phyloP scores from a whole-genome alignment of 2,113 vertebrate species.

The Prochilodus magdalenae region DNA sequence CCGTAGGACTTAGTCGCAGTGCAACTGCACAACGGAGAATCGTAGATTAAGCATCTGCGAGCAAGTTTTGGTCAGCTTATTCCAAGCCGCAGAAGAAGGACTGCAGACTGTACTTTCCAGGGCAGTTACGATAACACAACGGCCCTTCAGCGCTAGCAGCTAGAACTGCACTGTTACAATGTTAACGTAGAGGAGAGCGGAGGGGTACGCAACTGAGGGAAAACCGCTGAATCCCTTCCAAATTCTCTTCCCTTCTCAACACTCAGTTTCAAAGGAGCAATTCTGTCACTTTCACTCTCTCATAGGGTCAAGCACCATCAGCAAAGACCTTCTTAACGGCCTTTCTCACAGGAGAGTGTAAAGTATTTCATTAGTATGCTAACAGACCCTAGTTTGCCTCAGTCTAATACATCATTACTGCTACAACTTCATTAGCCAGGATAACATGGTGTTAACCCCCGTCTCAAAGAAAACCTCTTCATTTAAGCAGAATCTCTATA shows the following conservation, averaged over 20 bases:
- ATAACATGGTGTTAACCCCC: not conserved
- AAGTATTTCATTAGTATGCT: constrained; percentile 54
- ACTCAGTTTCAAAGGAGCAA: constrained; percentile 5
- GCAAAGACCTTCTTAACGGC: constrained; percentile 23
- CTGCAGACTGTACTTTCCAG: not conserved
- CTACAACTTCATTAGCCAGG: constrained; percentile 46
- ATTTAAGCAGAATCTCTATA: too few relatives aligned
- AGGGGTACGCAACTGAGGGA: not conserved
- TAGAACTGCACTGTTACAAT: constrained; percentile 16
- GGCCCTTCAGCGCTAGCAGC: not conserved
- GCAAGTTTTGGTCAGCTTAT: not conserved
- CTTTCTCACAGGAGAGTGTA: constrained; percentile 44
- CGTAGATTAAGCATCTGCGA: not conserved
- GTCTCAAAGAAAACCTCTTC: not conserved
- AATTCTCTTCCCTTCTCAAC: not conserved
- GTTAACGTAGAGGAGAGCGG: not conserved
- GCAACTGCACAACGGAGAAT: not conserved
- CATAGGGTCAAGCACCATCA: constrained; percentile 21
- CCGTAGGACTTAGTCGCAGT: not conserved
- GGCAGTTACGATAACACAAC: not conserved
- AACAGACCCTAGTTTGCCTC: constrained; percentile 41
- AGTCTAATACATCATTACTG: constrained; percentile 42
- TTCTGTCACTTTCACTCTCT: constrained; percentile 40
- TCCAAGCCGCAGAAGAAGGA: not conserved
- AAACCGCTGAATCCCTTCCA: not conserved